phyloP scores from a whole-genome alignment of 2,113 vertebrate species.

The Eptesicus fuscus region DNA sequence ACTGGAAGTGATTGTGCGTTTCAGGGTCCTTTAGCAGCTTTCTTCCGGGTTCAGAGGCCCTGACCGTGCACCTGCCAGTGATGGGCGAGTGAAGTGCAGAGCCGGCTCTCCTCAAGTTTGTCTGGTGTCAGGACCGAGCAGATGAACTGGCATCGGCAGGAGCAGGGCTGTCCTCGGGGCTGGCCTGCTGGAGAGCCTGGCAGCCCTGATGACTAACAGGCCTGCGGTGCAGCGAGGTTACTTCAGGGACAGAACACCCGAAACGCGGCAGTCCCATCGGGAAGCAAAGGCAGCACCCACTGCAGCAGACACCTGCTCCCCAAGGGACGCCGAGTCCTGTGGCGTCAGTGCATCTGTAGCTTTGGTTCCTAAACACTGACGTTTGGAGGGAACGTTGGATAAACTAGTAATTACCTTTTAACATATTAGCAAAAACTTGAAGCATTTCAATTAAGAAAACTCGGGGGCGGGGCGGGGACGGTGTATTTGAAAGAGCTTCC shows the following conservation, averaged over 20 bases:
- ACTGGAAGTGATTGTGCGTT: background rate
- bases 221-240: slow-evolving; percentile 72
- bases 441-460: background rate
- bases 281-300: slow-evolving; percentile 62
- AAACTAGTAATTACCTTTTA: slow-evolving; percentile 24
- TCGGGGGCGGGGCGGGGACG: fast-evolving
- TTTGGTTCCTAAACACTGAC: background rate
- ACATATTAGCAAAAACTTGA: background rate
- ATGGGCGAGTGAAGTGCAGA: slow-evolving; percentile 45
- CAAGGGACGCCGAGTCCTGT: slow-evolving; percentile 59
- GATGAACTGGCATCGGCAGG: slow-evolving; percentile 71
- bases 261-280: slow-evolving; percentile 55
- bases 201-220: slow-evolving; percentile 70
- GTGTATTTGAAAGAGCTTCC: background rate
- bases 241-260: slow-evolving; percentile 76
- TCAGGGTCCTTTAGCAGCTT: background rate
- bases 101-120: slow-evolving; percentile 59
- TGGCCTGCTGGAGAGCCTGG: slow-evolving; percentile 70
- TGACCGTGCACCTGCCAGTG: slow-evolving; percentile 48
- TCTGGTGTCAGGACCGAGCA: slow-evolving; percentile 66
- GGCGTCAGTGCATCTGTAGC: background rate
- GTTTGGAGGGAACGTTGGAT: background rate
- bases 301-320: slow-evolving; percentile 55
- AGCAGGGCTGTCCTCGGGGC: slow-evolving; percentile 67
- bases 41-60: slow-evolving; percentile 44